Conservation (phyloP, 2,888 invertebrate genomes). For the Ditula angustiorana region DNA sequence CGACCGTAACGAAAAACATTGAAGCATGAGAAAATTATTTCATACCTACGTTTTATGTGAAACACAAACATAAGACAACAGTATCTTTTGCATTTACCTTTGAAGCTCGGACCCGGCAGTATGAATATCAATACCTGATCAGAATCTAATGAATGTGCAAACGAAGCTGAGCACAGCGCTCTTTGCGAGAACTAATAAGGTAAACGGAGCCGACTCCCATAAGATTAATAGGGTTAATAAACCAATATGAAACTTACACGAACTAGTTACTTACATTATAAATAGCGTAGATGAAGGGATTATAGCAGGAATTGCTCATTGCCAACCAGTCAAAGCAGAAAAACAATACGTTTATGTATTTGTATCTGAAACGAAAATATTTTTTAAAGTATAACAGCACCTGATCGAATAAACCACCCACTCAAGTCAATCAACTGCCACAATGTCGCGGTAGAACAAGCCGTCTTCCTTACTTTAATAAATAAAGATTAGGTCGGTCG, state of each 20-base stretch:
- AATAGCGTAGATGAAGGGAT: slow-evolving; percentile 95
- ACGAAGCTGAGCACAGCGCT: slow-evolving; percentile 4
- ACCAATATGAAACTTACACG: slow-evolving; percentile 7
- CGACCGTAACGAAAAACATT: too few relatives aligned
- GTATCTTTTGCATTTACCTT: too few relatives aligned
- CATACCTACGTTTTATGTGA: too few relatives aligned
- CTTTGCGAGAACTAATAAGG: slow-evolving; percentile 17
- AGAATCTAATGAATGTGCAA: slow-evolving; percentile 16
- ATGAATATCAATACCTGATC: slow-evolving; percentile 12
- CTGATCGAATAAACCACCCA: neutral
- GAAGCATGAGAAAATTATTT: neutral
- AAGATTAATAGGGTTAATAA: slow-evolving; percentile 16
- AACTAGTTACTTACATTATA: slow-evolving; percentile 89
- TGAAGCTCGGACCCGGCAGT: neutral
- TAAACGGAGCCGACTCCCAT: neutral
- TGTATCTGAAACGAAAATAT: slow-evolving; percentile 85
- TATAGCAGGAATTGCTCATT: slow-evolving; percentile 96
- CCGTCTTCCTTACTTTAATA: neutral
- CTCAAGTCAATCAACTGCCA: neutral
- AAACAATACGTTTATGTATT: slow-evolving; percentile 93
- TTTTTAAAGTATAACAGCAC: too few relatives aligned
- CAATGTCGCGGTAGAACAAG: too few relatives aligned
- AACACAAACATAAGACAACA: too few relatives aligned
- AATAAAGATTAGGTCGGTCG: neutral
- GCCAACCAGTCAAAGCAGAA: slow-evolving; percentile 95